Conservation (phyloP, 1,140 invertebrate genomes). For the Daktulosphaira vitifoliae region DNA sequence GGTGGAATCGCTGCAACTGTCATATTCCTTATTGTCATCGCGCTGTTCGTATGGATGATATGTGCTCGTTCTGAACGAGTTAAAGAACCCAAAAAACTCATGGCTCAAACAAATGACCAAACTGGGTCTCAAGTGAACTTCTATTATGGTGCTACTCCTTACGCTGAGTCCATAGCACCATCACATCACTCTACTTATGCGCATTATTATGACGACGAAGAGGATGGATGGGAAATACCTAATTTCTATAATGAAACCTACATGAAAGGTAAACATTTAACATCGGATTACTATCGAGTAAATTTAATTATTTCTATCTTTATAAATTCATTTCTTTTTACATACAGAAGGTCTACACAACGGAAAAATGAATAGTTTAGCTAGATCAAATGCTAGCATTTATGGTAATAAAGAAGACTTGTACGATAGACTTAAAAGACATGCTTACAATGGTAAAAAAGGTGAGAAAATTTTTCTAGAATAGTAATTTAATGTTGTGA, state of each 20-base stretch:
- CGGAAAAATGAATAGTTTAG: slow-evolving; percentile 80
- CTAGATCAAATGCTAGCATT: slow-evolving; percentile 83
- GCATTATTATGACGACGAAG: slow-evolving; percentile 90
- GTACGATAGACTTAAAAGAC: slow-evolving; percentile 88
- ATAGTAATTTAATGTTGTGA: not conserved
- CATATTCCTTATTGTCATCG: slow-evolving; percentile 82
- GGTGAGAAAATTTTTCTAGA: slow-evolving; percentile 49
- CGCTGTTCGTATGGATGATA: slow-evolving; percentile 93
- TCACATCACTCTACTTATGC: slow-evolving; percentile 92
- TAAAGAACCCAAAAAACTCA: slow-evolving; percentile 78
- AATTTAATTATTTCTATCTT: no score
- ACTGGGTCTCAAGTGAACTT: slow-evolving; percentile 90
- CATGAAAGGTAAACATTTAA: slow-evolving; percentile 62
- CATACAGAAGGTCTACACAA: slow-evolving; percentile 65
- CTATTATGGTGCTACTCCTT: slow-evolving; percentile 87
- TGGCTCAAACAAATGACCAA: slow-evolving; percentile 74
- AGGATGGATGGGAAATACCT: slow-evolving; percentile 94
- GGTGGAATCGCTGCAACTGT: slow-evolving; percentile 85
- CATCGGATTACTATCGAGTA: no score
- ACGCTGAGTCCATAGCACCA: slow-evolving; percentile 88
- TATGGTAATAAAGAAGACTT: slow-evolving; percentile 93
- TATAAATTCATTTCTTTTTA: no score
- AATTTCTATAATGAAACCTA: slow-evolving; percentile 96
- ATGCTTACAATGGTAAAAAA: slow-evolving; percentile 94
- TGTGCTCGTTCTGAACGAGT: slow-evolving; percentile 77